Base-by-base conservation (phyloP, 2,797 vertebrate genomes). In the Rhynchonycteris naso region DNA sequence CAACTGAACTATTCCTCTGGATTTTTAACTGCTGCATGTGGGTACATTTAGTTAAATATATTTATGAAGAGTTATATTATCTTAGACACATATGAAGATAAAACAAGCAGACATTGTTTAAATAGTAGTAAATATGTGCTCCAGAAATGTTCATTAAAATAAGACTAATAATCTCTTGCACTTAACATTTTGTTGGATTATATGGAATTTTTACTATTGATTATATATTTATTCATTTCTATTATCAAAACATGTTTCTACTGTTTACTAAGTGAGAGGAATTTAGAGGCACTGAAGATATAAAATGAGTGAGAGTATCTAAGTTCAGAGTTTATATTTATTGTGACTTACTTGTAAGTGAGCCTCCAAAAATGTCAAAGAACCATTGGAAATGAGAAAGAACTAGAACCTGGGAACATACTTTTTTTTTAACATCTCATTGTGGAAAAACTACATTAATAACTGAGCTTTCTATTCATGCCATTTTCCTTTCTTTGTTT, bases 211-310 rank as follows among this genome's bases (percentile, higher is more conserved):
- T 65, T 78, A 90, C 72, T 84, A 66, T 75, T 82, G 10, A 75
- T 68, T 74, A 84, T 76, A 4, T 80, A 63, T 72, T 74, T 19
- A 71, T 82, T 94, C 15, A 24, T 65, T 76, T 95, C 14, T 72
- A 65, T 85, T 94, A 94, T 95, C 30, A 76, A 87, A 15, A 94
- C 50, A 86, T 71, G 78, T n/a, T 91, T 2, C 14, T 61, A 16
- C 15, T 5, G 15, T 59, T 69, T 83, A 78, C 59, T 88, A 92
- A 82, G 22, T 54, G 33, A 56, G 16, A 52, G 30, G 28, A 52
- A 94, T 85, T 84, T 43, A 84, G 24, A 88, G 22, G 5, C 74
- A 10, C 35, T 75, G 13, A 90, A 18, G 14, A 21, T 38, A 81
- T 12, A 35, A 56, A 92, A 74, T 69, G 50, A 89, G 35, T 75